Evolutionary conservation across 2,888 invertebrate species (phyloP).

Genomic region (Dryadula phaetusa): DNA sequence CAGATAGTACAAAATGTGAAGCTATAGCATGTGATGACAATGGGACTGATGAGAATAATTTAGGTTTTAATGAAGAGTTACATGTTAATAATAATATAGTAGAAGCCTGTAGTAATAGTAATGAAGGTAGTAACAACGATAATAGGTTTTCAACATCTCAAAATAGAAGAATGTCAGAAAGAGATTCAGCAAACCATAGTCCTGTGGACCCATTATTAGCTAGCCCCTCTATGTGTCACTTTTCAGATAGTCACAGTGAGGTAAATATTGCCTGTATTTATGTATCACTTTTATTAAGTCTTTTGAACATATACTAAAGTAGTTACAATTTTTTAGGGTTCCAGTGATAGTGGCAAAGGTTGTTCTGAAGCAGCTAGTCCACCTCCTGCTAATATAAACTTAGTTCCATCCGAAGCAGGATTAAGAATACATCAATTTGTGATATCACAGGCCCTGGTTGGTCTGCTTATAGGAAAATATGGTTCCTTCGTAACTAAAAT

Average conservation of each 20-base stretch:
- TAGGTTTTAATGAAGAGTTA: slow-evolving; percentile 59
- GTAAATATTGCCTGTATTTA: slow-evolving; percentile 57
- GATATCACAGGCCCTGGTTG: slow-evolving; percentile 90
- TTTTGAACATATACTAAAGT: slow-evolving; percentile 7
- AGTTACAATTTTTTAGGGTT: slow-evolving; percentile 80
- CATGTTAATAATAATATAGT: slow-evolving; percentile 66
- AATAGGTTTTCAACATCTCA: slow-evolving; percentile 69
- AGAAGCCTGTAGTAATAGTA: slow-evolving; percentile 66
- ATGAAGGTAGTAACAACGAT: slow-evolving; percentile 59
- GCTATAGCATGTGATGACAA: slow-evolving; percentile 54
- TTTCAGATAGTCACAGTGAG: slow-evolving; percentile 89
- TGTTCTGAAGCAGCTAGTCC: slow-evolving; percentile 89
- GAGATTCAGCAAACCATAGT: slow-evolving; percentile 92
- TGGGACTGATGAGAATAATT: slow-evolving; percentile 55
- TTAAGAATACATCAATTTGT: slow-evolving; percentile 88
- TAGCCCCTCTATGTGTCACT: slow-evolving; percentile 87
- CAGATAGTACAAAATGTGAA: slow-evolving; percentile 60
- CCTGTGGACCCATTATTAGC: slow-evolving; percentile 89
- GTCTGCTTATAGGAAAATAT: slow-evolving; percentile 93
- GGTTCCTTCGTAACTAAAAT: slow-evolving; percentile 93
- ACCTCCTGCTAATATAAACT: slow-evolving; percentile 85
- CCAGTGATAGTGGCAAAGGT: slow-evolving; percentile 93
- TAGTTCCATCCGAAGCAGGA: slow-evolving; percentile 73
- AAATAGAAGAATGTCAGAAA: slow-evolving; percentile 72
- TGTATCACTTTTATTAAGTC: slow-evolving; percentile 8